Percentiles rank a stretch among this genome's conserved stretches.
Evolutionary conservation across 2,888 invertebrate species (phyloP).

Genomic region (Cenopis cana): DNA sequence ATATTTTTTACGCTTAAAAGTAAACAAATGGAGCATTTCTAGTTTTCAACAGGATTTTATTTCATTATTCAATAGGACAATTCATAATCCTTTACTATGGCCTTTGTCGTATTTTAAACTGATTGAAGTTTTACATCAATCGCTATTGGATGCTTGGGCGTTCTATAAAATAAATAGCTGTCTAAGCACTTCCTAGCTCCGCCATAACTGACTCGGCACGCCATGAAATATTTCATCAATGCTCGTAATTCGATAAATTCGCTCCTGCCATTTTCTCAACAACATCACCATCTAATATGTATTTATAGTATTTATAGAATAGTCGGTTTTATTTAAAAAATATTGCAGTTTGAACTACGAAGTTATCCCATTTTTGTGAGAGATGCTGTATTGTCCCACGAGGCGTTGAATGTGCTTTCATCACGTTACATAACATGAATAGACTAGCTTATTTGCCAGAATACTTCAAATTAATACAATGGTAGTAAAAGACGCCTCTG

Average conservation of each 20-base stretch:
- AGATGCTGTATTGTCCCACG: neutral
- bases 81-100: too few species aligned
- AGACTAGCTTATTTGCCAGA: too few species aligned
- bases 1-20: too few species aligned
- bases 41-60: too few species aligned
- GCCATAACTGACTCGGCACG: conserved; percentile 55
- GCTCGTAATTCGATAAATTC: conserved; percentile 54
- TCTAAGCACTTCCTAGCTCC: conserved; percentile 1
- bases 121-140: neutral
- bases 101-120: too few species aligned
- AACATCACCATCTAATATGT: conserved; percentile 12
- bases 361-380: neutral
- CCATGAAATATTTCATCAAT: conserved; percentile 68
- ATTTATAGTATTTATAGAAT: conserved; percentile 7
- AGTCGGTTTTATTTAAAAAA: neutral
- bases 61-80: too few species aligned
- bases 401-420: neutral
- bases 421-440: neutral
- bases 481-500: too few species aligned
- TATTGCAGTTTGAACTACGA: neutral
- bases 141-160: neutral
- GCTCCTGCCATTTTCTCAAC: conserved; percentile 34
- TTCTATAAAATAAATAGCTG: neutral
- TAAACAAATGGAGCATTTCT: too few species aligned
- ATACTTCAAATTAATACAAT: too few species aligned